Evolutionary conservation across 2,797 vertebrate species (phyloP).

Genomic region (Percopsis omiscomaycus): DNA sequence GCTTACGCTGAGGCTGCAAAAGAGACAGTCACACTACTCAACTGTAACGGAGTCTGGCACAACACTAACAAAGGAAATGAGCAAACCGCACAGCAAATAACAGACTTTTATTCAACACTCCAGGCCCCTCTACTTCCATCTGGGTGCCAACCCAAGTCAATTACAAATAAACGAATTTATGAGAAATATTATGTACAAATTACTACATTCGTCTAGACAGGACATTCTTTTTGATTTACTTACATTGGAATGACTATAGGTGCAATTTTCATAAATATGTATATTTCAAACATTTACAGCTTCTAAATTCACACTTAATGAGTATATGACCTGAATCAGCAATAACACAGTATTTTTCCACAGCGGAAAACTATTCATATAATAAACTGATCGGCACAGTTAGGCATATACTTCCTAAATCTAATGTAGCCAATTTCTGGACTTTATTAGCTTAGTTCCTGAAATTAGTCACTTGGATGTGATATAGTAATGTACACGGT

Average conservation of each 20-base stretch:
- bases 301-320: constrained; percentile 53
- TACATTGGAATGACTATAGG: constrained; percentile 46
- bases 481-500: not conserved
- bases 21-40: constrained; percentile 60
- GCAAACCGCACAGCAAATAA: constrained; percentile 78
- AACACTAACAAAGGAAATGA: constrained; percentile 80
- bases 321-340: constrained; percentile 47
- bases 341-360: constrained; percentile 40
- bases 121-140: constrained; percentile 53
- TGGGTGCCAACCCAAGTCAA: constrained; percentile 62
- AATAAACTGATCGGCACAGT: constrained; percentile 8
- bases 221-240: constrained; percentile 64
- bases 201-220: constrained; percentile 71
- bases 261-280: constrained; percentile 58
- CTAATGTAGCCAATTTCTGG: constrained; percentile 18
- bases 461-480: constrained; percentile 7
- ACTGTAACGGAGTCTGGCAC: constrained; percentile 67
- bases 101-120: constrained; percentile 70
- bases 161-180: constrained; percentile 70
- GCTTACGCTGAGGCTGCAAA: constrained; percentile 62
- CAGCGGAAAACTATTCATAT: constrained; percentile 29
- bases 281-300: constrained; percentile 55
- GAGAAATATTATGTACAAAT: constrained; percentile 74
- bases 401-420: constrained; percentile 19
- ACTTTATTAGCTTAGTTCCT: constrained; percentile 14